Conservation (phyloP, 2,888 invertebrate genomes). For the Coelinius sp. region DNA sequence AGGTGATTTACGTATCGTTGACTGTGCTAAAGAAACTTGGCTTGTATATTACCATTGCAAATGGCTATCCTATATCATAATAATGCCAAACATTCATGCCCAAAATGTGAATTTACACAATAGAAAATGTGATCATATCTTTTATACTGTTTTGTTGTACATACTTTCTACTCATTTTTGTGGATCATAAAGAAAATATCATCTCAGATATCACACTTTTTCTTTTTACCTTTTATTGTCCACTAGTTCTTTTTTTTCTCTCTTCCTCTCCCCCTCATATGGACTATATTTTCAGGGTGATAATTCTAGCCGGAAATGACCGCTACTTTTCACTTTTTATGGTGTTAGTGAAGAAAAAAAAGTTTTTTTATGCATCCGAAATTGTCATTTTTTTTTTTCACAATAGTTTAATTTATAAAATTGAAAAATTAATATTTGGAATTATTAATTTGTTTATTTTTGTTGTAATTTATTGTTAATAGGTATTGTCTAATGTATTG, state of each 20-base stretch:
- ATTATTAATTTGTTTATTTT: too few relatives aligned
- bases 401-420: too few relatives aligned
- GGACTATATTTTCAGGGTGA: neutral
- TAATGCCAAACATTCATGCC: conserved; percentile 53
- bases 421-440: too few relatives aligned
- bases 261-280: neutral
- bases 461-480: neutral
- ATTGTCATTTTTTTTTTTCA: neutral
- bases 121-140: conserved; percentile 47
- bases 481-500: neutral
- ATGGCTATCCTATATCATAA: conserved; percentile 56
- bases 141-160: conserved; percentile 36
- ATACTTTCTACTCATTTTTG: conserved; percentile 23
- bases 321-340: neutral
- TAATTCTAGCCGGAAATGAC: neutral
- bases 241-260: neutral
- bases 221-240: neutral
- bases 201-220: conserved; percentile 6
- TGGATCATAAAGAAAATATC: conserved; percentile 21
- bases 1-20: conserved; percentile 54
- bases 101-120: conserved; percentile 51
- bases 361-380: neutral
- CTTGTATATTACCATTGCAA: conserved; percentile 51
- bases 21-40: conserved; percentile 56
- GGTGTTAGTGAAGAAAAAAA: neutral